These are phyloP conservation scores for Caenorhabditis sp. DNA, from an alignment of 2,888 invertebrate species.

Conservation along the genomic window DNA sequence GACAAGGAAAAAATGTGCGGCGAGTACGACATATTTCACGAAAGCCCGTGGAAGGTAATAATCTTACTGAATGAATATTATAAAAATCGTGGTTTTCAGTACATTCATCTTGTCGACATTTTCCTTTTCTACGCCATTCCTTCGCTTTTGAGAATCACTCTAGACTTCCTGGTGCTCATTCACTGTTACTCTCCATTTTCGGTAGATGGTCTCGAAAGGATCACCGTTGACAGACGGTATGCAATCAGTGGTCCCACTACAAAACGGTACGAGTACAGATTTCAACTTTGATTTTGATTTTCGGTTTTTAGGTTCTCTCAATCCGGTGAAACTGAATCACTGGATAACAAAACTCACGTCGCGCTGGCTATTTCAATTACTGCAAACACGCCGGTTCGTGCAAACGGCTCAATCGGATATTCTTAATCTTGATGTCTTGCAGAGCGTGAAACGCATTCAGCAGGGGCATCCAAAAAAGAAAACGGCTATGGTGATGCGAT, in stretches of 20 bases:
- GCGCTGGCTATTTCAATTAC: slow-evolving; percentile 62
- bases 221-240: slow-evolving; percentile 59
- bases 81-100: slow-evolving; percentile 53
- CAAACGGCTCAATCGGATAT: background rate
- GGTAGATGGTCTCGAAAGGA: slow-evolving; percentile 45
- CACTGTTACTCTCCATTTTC: slow-evolving; percentile 72
- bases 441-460: slow-evolving; percentile 26
- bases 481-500: slow-evolving; percentile 69
- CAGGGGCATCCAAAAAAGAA: slow-evolving; percentile 60
- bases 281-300: background rate
- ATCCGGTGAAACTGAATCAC: slow-evolving; percentile 25
- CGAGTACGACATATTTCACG: slow-evolving; percentile 42
- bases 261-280: slow-evolving; percentile 18
- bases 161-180: slow-evolving; percentile 73
- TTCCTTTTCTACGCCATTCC: slow-evolving; percentile 75
- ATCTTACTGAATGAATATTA: no score
- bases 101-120: slow-evolving; percentile 74
- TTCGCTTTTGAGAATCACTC: slow-evolving; percentile 67
- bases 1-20: slow-evolving; percentile 54
- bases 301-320: slow-evolving; percentile 29
- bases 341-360: slow-evolving; percentile 54
- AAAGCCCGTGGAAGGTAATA: slow-evolving; percentile 42
- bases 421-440: background rate
- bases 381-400: slow-evolving; percentile 42
- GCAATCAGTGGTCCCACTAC: slow-evolving; percentile 61